phyloP scores from a whole-genome alignment of 1,140 invertebrate species.

The Calephelis virginiensis region DNA sequence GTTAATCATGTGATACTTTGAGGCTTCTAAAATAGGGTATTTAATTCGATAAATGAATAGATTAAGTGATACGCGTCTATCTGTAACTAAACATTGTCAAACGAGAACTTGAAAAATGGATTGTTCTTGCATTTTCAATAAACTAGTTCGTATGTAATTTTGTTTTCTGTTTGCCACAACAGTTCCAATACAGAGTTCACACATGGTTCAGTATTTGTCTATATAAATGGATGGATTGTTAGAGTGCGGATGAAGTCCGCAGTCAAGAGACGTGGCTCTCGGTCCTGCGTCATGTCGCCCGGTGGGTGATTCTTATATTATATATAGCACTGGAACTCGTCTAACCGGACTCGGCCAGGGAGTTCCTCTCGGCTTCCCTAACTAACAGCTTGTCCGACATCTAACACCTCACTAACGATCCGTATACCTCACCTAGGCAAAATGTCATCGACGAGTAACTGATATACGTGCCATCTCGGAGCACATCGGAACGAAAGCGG shows the following conservation, averaged over 20 bases:
- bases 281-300: not conserved
- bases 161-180: conserved; percentile 65
- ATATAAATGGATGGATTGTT: conserved; percentile 8
- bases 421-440: conserved; percentile 21
- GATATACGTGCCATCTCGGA: conserved; percentile 59
- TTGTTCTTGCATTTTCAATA: conserved; percentile 36
- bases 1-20: not conserved
- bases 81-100: conserved; percentile 28
- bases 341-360: conserved; percentile 18
- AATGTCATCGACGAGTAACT: conserved; percentile 33
- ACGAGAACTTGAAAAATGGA: conserved; percentile 53
- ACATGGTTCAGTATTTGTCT: conserved; percentile 20
- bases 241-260: not conserved
- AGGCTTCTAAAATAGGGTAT: not conserved
- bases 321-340: not conserved
- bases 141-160: conserved; percentile 37
- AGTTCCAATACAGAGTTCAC: conserved; percentile 31
- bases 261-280: not conserved
- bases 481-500: conserved; percentile 59
- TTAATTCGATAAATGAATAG: conserved; percentile 12
- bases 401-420: conserved; percentile 47
- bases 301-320: not conserved
- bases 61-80: conserved; percentile 2
- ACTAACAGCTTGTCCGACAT: conserved; percentile 46
- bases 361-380: not conserved